These are phyloP conservation scores for Oncorhynchus kisutch DNA, from an alignment of 2,113 vertebrate genomes.

Conservation along the genomic window DNA sequence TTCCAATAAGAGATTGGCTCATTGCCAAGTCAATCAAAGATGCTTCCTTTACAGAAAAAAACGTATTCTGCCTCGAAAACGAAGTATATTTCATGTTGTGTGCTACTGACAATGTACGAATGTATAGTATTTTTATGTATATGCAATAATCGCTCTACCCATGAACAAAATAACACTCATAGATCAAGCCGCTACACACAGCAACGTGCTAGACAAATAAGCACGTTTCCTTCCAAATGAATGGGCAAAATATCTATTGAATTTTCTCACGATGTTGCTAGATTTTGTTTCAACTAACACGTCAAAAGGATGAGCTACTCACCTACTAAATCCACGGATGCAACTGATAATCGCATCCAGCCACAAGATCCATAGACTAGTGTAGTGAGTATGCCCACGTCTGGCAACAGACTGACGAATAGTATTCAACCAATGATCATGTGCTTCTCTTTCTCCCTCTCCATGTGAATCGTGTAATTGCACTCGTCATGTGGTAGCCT, in stretches of 20 bases:
- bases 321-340: background rate
- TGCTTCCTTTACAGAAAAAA: no score
- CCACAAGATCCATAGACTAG: background rate
- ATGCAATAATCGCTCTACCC: background rate
- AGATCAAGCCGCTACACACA: no score
- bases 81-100: no score
- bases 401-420: background rate
- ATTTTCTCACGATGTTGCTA: background rate
- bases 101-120: no score
- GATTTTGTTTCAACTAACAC: background rate
- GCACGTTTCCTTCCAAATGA: background rate
- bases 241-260: background rate
- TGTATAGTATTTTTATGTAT: no score
- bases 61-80: no score
- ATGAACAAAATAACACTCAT: background rate
- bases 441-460: background rate
- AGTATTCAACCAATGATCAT: conserved; percentile 9
- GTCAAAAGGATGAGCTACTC: background rate
- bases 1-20: no score
- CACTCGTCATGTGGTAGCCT: background rate
- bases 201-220: background rate
- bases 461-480: background rate
- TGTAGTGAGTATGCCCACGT: background rate
- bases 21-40: no score
- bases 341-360: background rate